Evolutionary conservation across 2,888 invertebrate species (phyloP).

Genomic region (Papilio gigon): DNA sequence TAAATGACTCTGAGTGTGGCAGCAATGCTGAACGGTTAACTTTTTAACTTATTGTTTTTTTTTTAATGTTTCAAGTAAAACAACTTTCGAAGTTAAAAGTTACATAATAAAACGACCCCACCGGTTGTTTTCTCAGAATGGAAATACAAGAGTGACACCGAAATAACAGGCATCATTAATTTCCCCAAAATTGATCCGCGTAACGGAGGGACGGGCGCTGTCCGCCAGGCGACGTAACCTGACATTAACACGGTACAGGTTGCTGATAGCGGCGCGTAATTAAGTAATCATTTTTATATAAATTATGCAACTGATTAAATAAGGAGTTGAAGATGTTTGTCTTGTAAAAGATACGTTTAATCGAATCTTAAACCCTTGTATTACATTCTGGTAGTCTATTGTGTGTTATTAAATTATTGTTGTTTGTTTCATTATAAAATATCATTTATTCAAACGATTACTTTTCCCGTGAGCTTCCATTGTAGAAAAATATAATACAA

Average conservation of each 20-base stretch:
- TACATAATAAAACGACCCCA: background rate
- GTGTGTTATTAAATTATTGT: too few species aligned
- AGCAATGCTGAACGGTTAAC: too few species aligned
- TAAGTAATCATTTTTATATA: conserved; percentile 9
- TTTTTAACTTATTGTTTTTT: too few species aligned
- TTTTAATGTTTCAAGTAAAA: background rate
- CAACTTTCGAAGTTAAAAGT: conserved; percentile 11
- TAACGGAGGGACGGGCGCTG: conserved; percentile 22
- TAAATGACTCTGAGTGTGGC: background rate
- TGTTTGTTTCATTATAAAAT: too few species aligned
- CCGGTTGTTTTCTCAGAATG: conserved; percentile 30
- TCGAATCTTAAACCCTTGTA: too few species aligned
- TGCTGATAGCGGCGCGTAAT: background rate
- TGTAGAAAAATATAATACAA: too few species aligned
- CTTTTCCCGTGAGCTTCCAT: too few species aligned
- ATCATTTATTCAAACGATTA: too few species aligned
- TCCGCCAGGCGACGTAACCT: conserved; percentile 26
- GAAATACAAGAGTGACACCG: conserved; percentile 10
- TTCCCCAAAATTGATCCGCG: conserved; percentile 37
- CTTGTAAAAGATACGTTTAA: background rate
- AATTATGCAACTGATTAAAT: background rate
- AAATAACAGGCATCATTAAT: conserved; percentile 30
- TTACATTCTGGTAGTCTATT: too few species aligned
- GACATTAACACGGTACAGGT: conserved; percentile 20
- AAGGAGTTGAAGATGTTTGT: background rate